Base-by-base conservation (phyloP, 2,113 vertebrate species). In the Canis aureus region DNA sequence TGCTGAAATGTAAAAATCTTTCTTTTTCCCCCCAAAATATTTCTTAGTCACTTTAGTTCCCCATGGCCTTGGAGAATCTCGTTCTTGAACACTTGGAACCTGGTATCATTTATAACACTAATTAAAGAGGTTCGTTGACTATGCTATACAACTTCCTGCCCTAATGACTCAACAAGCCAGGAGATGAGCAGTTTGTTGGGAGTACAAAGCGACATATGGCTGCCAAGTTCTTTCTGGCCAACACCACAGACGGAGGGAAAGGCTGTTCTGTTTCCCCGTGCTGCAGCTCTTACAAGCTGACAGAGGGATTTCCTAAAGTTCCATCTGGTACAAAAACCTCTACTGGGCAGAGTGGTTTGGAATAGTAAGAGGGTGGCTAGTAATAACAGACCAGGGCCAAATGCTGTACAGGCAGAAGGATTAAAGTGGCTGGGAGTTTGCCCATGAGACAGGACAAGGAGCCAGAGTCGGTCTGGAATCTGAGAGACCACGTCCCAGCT, bases 301-400 rank as follows among this genome's bases (percentile, higher is more conserved):
- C 98, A 95, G 97, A 94, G 96, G 98, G 97, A 98, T 98, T 96
- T 98, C 98, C 97, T 66, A 0, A 97, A 98, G 98, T 97, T 97
- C 91, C 95, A 97, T 96, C 98, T 98, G 98, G 98, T 98, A 97
- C 66, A 64, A 92, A 98, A 98, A 96, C 98, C 98, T 98, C 98
- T 86, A 91, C 97, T 98, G 98, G 98, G 97, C 57, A 95, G 93
- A 98, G 98, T 97, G 97, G 97, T 93, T 98, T 98, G 2, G 93
- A 95, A 98, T 91, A 23, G 78, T 10, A 19, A 86, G 29, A 12
- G 32, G 57, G 85, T 38, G 60, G 90, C 92, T 88, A 35, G 66
- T 95, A 92, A 96, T 91, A 55, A 96, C 89, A 95, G 83, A 69
- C 53, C 11, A 49, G 43, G 60, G 76, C 73, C 93, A 90, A 60